phyloP scores from a whole-genome alignment of 2,113 vertebrate genomes.

The Otolemur garnettii region DNA sequence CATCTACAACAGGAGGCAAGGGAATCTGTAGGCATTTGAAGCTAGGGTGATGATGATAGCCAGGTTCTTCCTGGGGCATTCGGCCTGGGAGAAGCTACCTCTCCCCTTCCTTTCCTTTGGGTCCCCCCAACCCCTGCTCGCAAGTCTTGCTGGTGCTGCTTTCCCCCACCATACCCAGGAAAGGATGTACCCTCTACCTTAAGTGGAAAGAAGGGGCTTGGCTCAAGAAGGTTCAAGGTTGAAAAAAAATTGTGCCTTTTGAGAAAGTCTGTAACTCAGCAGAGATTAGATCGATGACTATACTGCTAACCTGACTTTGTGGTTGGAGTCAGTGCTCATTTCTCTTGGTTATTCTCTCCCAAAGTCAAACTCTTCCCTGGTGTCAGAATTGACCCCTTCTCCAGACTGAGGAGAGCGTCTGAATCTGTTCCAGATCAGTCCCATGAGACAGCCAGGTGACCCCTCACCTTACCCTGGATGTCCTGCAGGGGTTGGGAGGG shows the following conservation, averaged over 20 bases:
- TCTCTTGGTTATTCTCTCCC: background rate
- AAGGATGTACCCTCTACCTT: background rate
- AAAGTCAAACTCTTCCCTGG: background rate
- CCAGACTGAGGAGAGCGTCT: background rate
- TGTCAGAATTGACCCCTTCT: background rate
- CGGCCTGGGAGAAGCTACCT: background rate
- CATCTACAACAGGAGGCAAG: background rate
- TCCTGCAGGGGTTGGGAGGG: background rate
- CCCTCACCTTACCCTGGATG: background rate
- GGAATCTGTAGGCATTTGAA: background rate
- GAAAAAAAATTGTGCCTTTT: background rate
- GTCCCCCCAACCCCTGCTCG: background rate
- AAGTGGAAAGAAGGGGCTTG: background rate
- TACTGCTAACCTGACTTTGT: background rate
- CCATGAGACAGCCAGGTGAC: background rate
- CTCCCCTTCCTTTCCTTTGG: rapidly evolving
- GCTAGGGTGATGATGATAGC: background rate
- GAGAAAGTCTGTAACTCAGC: background rate
- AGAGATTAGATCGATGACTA: background rate
- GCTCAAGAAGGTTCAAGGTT: background rate
- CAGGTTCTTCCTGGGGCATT: background rate
- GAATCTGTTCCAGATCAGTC: background rate
- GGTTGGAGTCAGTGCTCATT: background rate
- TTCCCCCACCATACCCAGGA: background rate
- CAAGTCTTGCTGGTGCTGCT: background rate